Evolutionary conservation across 2,888 invertebrate genomes (phyloP), one percentile per base, ranked within the genome.

Genomic region (Tribolium freemani): DNA sequence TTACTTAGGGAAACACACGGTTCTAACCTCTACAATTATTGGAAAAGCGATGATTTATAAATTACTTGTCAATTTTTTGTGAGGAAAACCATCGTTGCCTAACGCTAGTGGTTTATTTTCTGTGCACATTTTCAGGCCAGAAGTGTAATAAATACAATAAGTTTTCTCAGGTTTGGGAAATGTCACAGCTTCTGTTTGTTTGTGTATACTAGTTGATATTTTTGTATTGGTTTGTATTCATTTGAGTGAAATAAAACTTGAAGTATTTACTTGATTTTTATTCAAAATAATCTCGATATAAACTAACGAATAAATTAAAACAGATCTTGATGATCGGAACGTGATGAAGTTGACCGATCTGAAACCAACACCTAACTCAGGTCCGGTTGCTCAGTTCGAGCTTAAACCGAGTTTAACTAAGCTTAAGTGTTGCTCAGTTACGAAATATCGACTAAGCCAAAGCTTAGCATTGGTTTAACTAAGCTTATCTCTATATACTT

Each of bases 1-100:
- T 87, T 92, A 80, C 88, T 91, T 84, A 88, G 89, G 87, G 88
- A 90, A 85, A 91, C 90, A 78, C 92, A 92, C 81, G 91, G 92
- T 80, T 91, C 90, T 83, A 88, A 88, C 82, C 85, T 88, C 76
- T 91, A 90, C 86, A 90, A 91, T 5, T 26, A 26, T 83, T 88
- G 89, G 85, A 67, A 53, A 31, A 64, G 50, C 30, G 63, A 63
- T 16, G 70, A 44, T 13, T 51, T 63, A 9, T 63, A 50, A 45
- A 61, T 16, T 16, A 16, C 16, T 1, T 11, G n/a, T 30, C 5
- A 4, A 64, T 67, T 67, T 54, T 67, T 69, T 60, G 63, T 66
- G 58, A 66, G 64, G 58, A 50, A 66, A 71, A 48, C 26, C 44
- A 21, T 16, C 9, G 31, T 31, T 31, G 31, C 9, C 5, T 31